phyloP scores from a whole-genome alignment of 2,888 invertebrate species.

The Aphidius colemani region DNA sequence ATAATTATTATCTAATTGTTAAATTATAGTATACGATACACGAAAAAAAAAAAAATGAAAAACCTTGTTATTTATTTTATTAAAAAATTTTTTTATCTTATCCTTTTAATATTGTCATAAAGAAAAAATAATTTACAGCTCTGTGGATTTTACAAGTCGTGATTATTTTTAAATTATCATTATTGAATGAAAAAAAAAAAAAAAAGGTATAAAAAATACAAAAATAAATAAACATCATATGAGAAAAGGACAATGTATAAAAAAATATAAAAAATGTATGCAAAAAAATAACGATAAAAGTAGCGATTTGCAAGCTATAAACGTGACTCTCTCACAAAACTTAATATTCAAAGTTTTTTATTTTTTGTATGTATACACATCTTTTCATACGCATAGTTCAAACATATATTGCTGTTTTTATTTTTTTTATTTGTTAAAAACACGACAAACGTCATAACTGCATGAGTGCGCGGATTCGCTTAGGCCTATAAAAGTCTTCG shows the following conservation, averaged over 20 bases:
- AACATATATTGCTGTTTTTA: slow-evolving; percentile 24
- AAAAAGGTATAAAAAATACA: no score
- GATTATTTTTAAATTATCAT: no score
- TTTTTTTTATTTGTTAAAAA: slow-evolving; percentile 31
- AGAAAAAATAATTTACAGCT: no score
- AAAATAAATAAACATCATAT: no score
- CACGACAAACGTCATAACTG: slow-evolving; percentile 42
- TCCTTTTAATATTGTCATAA: no score
- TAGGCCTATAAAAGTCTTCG: slow-evolving; percentile 53
- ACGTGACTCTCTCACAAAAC: slow-evolving; percentile 25
- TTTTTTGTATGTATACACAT: no score
- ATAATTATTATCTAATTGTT: slow-evolving; percentile 41
- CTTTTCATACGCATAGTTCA: slow-evolving; percentile 6
- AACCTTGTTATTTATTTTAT: background rate
- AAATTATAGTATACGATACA: slow-evolving; percentile 45
- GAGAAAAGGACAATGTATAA: no score
- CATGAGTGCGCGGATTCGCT: slow-evolving; percentile 45
- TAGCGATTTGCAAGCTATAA: slow-evolving; percentile 32
- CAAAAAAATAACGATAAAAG: slow-evolving; percentile 3
- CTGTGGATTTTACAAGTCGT: no score
- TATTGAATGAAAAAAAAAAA: no score
- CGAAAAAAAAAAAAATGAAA: slow-evolving; percentile 32
- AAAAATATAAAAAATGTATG: no score
- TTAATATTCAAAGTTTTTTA: no score
- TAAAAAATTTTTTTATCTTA: background rate